Conservation (phyloP, 2,797 vertebrate genomes). For the Periparus ater region DNA sequence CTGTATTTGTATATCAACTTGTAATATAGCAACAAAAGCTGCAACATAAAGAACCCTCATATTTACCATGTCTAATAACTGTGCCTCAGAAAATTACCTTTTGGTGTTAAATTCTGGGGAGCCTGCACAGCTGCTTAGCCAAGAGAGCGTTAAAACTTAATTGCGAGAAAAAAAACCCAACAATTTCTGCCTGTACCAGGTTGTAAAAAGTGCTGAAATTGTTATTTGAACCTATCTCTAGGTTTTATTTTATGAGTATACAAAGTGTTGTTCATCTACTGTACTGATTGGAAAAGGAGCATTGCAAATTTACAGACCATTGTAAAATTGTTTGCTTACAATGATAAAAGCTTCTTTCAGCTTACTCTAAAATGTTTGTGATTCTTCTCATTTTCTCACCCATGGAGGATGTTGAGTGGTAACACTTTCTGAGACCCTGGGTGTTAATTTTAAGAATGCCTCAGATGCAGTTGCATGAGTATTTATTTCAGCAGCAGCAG, state of each 20-base stretch:
- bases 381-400: constrained; percentile 17
- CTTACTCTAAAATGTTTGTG: background rate
- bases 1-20: background rate
- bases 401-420: background rate
- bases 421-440: background rate
- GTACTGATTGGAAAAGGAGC: constrained; percentile 49
- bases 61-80: background rate
- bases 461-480: background rate
- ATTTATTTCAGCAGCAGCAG: constrained; percentile 10
- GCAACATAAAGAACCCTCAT: background rate
- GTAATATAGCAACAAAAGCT: background rate
- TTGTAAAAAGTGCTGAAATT: constrained; percentile 40
- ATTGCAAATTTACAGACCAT: constrained; percentile 38
- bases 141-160: background rate
- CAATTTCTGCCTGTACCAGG: background rate
- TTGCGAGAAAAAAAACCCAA: background rate
- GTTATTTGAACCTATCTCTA: constrained; percentile 11
- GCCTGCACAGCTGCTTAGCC: background rate
- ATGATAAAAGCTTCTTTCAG: constrained; percentile 32
- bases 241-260: constrained; percentile 52
- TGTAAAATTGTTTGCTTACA: constrained; percentile 53
- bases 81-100: background rate
- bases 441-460: constrained; percentile 32
- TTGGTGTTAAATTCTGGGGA: background rate
- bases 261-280: constrained; percentile 37